Conservation (phyloP, 2,888 invertebrate species). For the Parasteatoda lunata region DNA sequence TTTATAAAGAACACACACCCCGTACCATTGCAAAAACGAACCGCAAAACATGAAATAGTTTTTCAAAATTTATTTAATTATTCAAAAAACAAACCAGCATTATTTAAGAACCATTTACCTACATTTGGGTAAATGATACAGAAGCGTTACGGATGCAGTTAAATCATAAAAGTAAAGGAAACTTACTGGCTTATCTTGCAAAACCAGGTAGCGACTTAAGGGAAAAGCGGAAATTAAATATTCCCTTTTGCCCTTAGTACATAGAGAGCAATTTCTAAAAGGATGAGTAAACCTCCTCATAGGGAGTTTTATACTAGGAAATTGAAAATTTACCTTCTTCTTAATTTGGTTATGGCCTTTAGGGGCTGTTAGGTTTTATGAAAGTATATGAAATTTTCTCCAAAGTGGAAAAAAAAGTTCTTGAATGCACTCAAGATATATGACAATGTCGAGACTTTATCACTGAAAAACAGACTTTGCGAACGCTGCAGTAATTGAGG, state of each 20-base stretch:
- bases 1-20: no score
- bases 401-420: not conserved
- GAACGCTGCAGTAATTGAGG: not conserved
- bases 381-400: not conserved
- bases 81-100: no score
- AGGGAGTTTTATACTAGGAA: not conserved
- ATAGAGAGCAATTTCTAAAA: not conserved
- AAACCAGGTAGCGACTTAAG: conserved; percentile 2
- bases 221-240: conserved; percentile 5
- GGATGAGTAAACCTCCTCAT: not conserved
- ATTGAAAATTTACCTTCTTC: not conserved
- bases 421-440: not conserved
- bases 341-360: not conserved
- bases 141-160: not conserved
- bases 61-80: not conserved
- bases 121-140: not conserved
- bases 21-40: no score
- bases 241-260: not conserved
- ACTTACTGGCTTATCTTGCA: not conserved
- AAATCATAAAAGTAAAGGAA: not conserved
- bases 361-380: not conserved
- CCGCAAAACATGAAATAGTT: not conserved
- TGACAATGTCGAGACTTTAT: not conserved
- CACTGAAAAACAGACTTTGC: not conserved
- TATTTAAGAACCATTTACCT: no score